A percentile compares a stretch with the other conserved stretches of the same genome.
Evolutionary conservation across 2,888 invertebrate species (phyloP).

Genomic region (Brachypterus glaber): DNA sequence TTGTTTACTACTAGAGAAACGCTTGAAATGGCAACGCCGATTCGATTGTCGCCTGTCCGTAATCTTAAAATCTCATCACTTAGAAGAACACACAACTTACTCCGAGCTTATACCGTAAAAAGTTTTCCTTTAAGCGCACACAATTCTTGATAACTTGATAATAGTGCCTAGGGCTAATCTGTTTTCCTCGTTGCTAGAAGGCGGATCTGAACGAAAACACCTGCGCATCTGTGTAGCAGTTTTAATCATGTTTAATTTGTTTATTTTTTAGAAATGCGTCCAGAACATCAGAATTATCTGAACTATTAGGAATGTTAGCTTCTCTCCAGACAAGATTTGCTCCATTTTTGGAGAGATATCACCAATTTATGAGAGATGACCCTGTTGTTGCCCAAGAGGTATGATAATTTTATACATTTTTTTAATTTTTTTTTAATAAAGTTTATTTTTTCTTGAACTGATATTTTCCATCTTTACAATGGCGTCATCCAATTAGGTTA

Average conservation of each 20-base stretch:
- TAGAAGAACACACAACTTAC: too few relatives aligned
- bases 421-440: slow-evolving; percentile 1
- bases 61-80: neutral
- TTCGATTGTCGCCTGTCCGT: neutral
- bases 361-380: slow-evolving; percentile 52
- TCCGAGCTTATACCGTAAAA: too few relatives aligned
- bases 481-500: too few relatives aligned
- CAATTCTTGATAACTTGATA: too few relatives aligned
- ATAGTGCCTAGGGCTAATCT: too few relatives aligned
- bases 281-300: slow-evolving; percentile 47
- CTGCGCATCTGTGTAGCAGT: neutral
- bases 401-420: slow-evolving; percentile 11
- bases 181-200: too few relatives aligned
- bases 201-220: too few relatives aligned
- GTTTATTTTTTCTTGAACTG: too few relatives aligned
- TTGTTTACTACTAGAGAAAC: neutral
- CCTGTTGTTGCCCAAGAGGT: slow-evolving; percentile 40
- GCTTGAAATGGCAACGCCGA: neutral
- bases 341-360: slow-evolving; percentile 57
- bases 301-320: slow-evolving; percentile 46
- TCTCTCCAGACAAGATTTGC: slow-evolving; percentile 50
- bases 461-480: too few relatives aligned
- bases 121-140: too few relatives aligned
- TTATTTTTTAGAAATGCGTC: slow-evolving; percentile 30
- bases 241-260: neutral